Conservation (phyloP, 2,888 invertebrate genomes). For the Eupithecia inturbata region DNA sequence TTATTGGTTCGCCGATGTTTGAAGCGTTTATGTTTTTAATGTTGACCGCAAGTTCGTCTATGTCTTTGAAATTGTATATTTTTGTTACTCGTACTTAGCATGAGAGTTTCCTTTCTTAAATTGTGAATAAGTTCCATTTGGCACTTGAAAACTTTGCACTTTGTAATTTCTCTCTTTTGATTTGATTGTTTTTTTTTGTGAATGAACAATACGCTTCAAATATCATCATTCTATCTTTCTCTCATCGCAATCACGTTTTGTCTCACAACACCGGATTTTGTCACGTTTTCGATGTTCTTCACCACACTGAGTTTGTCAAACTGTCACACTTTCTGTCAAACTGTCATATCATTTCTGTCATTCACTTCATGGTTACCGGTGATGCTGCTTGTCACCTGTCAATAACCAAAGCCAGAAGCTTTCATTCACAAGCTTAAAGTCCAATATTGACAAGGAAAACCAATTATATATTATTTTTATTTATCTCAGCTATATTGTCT, state of each 20-base stretch:
- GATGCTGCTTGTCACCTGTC: constrained; percentile 43
- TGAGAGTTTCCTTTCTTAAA: constrained; percentile 9
- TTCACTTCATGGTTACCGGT: constrained; percentile 38
- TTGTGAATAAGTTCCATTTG: background rate
- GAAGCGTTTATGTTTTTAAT: constrained; percentile 37
- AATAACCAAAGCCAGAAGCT: constrained; percentile 73
- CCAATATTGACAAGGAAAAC: constrained; percentile 76
- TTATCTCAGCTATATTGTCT: constrained; percentile 15
- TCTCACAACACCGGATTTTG: constrained; percentile 21
- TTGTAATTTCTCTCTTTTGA: background rate
- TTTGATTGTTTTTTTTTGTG: constrained; percentile 7
- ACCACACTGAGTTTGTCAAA: constrained; percentile 12
- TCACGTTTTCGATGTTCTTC: constrained; percentile 25
- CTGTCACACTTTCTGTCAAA: constrained; percentile 20
- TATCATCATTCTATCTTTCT: constrained; percentile 42
- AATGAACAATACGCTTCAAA: constrained; percentile 40
- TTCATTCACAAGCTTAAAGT: constrained; percentile 70
- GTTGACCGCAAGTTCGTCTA: constrained; percentile 2
- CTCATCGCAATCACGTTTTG: constrained; percentile 40
- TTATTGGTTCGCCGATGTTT: constrained; percentile 30
- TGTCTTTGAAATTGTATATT: background rate
- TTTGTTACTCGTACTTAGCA: constrained; percentile 4
- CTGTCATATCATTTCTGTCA: constrained; percentile 20
- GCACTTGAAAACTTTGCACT: background rate
- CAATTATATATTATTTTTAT: constrained; percentile 42